phyloP scores from a whole-genome alignment of 2,888 invertebrate genomes.

The Papilio protenor region DNA sequence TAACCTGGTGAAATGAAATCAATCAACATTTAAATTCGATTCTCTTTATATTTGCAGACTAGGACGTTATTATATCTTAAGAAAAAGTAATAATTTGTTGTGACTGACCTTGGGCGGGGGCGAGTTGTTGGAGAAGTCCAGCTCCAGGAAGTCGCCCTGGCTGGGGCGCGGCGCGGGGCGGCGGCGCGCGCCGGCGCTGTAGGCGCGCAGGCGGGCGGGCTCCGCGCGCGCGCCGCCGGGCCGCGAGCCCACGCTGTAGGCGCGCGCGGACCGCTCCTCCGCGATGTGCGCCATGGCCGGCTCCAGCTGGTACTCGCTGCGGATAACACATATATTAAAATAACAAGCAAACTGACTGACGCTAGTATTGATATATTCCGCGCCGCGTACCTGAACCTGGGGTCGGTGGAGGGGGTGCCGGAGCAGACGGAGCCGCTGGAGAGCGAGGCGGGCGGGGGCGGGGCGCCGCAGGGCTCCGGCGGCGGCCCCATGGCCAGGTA shows the following conservation, averaged over 20 bases:
- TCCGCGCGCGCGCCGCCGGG: constrained; percentile 83
- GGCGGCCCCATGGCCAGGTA: constrained; percentile 89
- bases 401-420: constrained; percentile 92
- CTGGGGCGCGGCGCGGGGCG: constrained; percentile 62
- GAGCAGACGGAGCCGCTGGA: constrained; percentile 90
- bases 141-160: constrained; percentile 90
- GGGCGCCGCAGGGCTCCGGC: constrained; percentile 60
- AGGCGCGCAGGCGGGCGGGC: constrained; percentile 72
- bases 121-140: constrained; percentile 78
- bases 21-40: neutral
- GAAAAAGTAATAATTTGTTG: neutral
- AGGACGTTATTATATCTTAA: neutral
- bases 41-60: neutral
- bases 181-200: constrained; percentile 82
- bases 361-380: too few species aligned
- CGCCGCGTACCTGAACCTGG: constrained; percentile 80
- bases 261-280: constrained; percentile 87
- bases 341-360: too few species aligned
- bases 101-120: constrained; percentile 59
- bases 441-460: constrained; percentile 58
- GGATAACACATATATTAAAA: neutral
- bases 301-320: constrained; percentile 90
- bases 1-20: constrained; percentile 50
- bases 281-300: constrained; percentile 90
- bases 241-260: constrained; percentile 94